Evolutionary conservation across 2,797 vertebrate genomes (phyloP).

Genomic region (Sebastes alutus): DNA sequence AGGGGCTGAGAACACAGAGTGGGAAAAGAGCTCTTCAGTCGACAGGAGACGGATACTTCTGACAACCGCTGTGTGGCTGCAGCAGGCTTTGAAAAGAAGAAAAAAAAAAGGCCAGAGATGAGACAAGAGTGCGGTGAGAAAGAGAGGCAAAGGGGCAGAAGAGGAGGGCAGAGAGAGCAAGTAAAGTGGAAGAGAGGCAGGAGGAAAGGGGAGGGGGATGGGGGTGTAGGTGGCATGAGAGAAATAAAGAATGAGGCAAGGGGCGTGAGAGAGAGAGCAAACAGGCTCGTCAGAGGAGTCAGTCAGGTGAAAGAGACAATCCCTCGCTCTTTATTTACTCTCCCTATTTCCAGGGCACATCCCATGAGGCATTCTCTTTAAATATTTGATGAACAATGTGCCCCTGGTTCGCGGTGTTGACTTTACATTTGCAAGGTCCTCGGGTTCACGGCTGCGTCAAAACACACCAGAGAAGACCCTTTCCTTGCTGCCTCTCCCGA

Average conservation of each 20-base stretch:
- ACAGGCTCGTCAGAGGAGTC: constrained; percentile 74
- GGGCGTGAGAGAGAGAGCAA: constrained; percentile 56
- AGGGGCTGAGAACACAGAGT: constrained; percentile 1
- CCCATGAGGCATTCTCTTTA: constrained; percentile 70
- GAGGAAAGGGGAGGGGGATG: neutral
- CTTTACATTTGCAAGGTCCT: constrained; percentile 66
- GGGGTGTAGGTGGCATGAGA: constrained; percentile 48
- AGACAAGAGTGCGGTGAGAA: constrained; percentile 32
- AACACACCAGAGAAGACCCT: neutral
- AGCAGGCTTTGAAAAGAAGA: constrained; percentile 15
- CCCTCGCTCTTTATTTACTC: constrained; percentile 79
- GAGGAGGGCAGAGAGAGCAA: constrained; percentile 37
- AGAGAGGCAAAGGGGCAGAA: constrained; percentile 35
- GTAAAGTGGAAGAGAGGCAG: constrained; percentile 36
- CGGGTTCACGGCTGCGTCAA: constrained; percentile 37
- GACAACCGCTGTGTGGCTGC: constrained; percentile 35
- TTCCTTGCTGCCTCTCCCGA: neutral
- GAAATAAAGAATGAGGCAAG: constrained; percentile 63
- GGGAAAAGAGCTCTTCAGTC: constrained; percentile 31
- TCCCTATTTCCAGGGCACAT: constrained; percentile 75
- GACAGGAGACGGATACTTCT: constrained; percentile 52
- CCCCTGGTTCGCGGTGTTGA: constrained; percentile 60
- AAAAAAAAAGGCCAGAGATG: constrained; percentile 19
- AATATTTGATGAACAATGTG: constrained; percentile 82
- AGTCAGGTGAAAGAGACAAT: constrained; percentile 82